Conservation (phyloP, 2,888 invertebrate species). For the Pristionchus arcanus region DNA sequence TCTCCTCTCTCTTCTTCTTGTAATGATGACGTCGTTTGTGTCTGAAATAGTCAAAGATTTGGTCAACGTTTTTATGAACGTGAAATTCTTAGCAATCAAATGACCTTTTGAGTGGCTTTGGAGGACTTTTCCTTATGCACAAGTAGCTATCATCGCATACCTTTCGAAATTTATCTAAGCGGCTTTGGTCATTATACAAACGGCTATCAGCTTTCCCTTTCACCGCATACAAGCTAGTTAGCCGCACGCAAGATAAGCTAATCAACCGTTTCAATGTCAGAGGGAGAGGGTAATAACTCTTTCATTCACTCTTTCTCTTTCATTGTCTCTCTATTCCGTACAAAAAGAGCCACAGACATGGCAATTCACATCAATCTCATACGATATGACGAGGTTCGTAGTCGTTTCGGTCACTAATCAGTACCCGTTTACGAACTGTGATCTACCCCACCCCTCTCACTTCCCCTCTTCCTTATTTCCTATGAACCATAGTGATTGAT, state of each 20-base stretch:
- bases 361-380: constrained; percentile 46
- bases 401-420: constrained; percentile 3
- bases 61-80: background rate
- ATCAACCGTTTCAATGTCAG: constrained; percentile 47
- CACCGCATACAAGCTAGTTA: background rate
- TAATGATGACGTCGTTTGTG: constrained; percentile 55
- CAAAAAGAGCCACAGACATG: constrained; percentile 18
- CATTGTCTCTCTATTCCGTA: constrained; percentile 13
- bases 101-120: no score
- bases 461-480: background rate
- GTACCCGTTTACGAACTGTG: constrained; percentile 34
- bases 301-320: background rate
- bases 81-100: background rate
- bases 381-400: background rate
- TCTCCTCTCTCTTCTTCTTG: constrained; percentile 20
- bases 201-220: constrained; percentile 14
- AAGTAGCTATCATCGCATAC: background rate
- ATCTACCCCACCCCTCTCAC: background rate
- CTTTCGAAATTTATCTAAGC: background rate
- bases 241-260: constrained; percentile 32
- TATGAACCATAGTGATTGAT: constrained; percentile 47
- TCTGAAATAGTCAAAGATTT: background rate
- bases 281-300: background rate
- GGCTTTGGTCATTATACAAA: background rate
- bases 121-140: background rate